Base-by-base conservation (phyloP, 2,797 vertebrate genomes). In the Sebastes taczanowskii region DNA sequence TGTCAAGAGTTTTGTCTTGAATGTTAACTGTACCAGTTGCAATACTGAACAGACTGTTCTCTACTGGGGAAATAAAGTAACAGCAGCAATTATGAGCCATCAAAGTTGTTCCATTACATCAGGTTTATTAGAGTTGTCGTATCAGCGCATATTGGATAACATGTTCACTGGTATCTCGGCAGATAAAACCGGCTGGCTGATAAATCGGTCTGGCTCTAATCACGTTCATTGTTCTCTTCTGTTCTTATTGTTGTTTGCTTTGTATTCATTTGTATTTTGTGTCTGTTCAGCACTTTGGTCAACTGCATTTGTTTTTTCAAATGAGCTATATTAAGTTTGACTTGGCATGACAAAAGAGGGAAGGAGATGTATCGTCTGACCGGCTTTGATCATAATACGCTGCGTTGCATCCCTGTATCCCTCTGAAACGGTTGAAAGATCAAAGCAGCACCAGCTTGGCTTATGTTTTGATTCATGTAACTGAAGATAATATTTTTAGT, bases 401-500 rank as follows among this genome's bases (percentile, higher is more conserved):
- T 74, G 42, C 56, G 13, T 65, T 73, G 55, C 58, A 22, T 56
- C 27, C 58, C 59, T n/a, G 42, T 27, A 29, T 46, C 22, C 63
- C 42, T 29, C 63, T 49, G 25, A 69, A 68, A 66, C 55, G 9
- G 66, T 6, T 27, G 35, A 34, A 22, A 59, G 22, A 80, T 73
- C 63, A 83, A 52, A 75, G 75, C 38, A 61, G 46, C 29, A 2
- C 63, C 8, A 53, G 46, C 62, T 55, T 42, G 3, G 7, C 53
- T 61, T 46, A 13, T 61, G 65, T 35, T 67, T 79, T 64, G 34
- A 75, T 76, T 65, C 49, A 46, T 68, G 52, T 25, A 59, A 65
- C 42, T 72, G 53, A 76, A 29, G n/a, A 65, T 23, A 58, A 18
- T 83, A 70, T 70, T 68, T 77, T 59, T 53, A 62, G 49, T 77